phyloP scores from a whole-genome alignment of 2,113 vertebrate species.

The Lagopus muta region DNA sequence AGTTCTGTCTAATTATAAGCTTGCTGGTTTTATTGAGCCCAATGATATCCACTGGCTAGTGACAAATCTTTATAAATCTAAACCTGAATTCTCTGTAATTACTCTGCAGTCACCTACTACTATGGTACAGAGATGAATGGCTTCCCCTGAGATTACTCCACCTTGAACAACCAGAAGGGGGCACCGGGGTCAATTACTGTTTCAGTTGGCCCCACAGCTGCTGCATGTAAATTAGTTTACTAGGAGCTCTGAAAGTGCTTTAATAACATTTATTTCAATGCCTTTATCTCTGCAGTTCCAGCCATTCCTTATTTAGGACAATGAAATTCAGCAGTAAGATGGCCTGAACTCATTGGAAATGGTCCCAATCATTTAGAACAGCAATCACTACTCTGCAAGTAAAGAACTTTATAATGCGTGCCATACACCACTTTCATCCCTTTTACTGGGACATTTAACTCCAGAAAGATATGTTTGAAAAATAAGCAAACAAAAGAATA shows the following conservation, averaged over 20 bases:
- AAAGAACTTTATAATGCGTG: background rate
- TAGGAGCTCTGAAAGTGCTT: conserved; percentile 32
- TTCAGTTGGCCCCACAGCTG: conserved; percentile 64
- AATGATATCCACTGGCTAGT: conserved; percentile 57
- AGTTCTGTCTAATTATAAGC: conserved; percentile 78
- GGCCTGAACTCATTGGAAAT: background rate
- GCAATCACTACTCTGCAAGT: background rate
- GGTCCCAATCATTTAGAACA: background rate
- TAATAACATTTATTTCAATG: conserved; percentile 48
- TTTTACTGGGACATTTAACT: background rate
- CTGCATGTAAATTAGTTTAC: conserved; percentile 77
- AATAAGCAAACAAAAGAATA: background rate
- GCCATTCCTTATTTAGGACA: conserved; percentile 21
- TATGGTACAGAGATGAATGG: conserved; percentile 64
- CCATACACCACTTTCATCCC: background rate
- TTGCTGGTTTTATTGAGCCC: conserved; percentile 74
- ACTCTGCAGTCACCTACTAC: conserved; percentile 67
- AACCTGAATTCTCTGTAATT: conserved; percentile 73
- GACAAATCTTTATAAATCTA: conserved; percentile 74
- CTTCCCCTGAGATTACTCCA: conserved; percentile 64
- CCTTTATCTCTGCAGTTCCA: conserved; percentile 62
- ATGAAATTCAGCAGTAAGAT: conserved; percentile 17
- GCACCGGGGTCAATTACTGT: conserved; percentile 75
- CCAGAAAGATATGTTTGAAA: background rate
- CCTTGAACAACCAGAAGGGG: conserved; percentile 73